These are phyloP conservation scores for Rana temporaria DNA, from an alignment of 2,113 vertebrate genomes.

Conservation along the genomic window DNA sequence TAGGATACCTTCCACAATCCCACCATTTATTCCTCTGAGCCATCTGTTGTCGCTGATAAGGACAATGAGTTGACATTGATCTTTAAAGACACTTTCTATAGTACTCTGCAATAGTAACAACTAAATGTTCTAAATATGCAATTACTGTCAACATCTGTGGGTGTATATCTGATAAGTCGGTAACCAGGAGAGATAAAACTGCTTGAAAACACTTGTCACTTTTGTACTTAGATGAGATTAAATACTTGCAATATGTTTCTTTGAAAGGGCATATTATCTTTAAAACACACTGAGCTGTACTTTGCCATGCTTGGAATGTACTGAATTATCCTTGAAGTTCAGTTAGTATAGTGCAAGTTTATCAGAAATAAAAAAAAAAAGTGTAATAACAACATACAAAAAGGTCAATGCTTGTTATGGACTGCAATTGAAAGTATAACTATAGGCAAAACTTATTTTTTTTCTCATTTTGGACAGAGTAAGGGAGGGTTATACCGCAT, in stretches of 20 bases:
- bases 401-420: too few relatives aligned
- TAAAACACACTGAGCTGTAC: constrained; percentile 30
- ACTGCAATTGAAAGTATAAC: too few relatives aligned
- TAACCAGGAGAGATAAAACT: constrained; percentile 40
- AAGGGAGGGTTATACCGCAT: too few relatives aligned
- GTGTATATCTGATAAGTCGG: constrained; percentile 44
- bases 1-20: neutral
- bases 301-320: constrained; percentile 6
- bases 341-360: constrained; percentile 1
- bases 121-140: constrained; percentile 42
- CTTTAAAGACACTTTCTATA: constrained; percentile 15
- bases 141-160: constrained; percentile 48
- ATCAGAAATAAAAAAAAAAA: constrained; percentile 12
- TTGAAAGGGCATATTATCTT: constrained; percentile 37
- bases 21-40: neutral
- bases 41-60: constrained; percentile 43
- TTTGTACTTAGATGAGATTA: constrained; percentile 46
- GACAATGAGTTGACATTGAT: constrained; percentile 21
- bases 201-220: constrained; percentile 51
- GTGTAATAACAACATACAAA: neutral
- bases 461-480: too few relatives aligned
- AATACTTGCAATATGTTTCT: constrained; percentile 46
- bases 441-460: too few relatives aligned
- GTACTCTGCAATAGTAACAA: constrained; percentile 16
- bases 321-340: neutral